Percentiles rank a stretch among this genome's conserved stretches.
These are phyloP conservation scores for Amphiduros pacificus DNA, from an alignment of 2,888 invertebrate genomes.

Conservation along the genomic window DNA sequence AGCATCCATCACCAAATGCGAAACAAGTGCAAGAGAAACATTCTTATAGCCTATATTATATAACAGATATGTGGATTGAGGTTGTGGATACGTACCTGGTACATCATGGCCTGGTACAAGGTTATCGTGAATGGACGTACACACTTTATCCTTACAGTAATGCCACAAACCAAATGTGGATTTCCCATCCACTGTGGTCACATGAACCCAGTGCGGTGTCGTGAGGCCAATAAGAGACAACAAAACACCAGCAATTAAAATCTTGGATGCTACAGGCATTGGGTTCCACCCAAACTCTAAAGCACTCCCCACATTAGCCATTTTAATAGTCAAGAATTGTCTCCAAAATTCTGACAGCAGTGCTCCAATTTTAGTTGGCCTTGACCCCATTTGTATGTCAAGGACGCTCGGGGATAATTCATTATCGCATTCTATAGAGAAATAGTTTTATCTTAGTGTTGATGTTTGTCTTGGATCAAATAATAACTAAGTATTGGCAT, in stretches of 20 bases:
- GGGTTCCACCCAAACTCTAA: neutral
- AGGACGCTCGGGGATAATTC: no score
- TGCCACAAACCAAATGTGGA: constrained; percentile 30
- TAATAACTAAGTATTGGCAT: no score
- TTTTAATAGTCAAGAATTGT: no score
- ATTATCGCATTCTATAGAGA: no score
- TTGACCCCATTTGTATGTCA: no score
- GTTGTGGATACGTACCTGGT: constrained; percentile 12
- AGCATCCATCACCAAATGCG: no score
- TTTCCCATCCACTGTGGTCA: constrained; percentile 8
- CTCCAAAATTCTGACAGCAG: no score
- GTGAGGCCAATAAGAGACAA: constrained; percentile 10
- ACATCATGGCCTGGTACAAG: constrained; percentile 26
- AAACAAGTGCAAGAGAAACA: no score
- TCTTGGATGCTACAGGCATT: constrained; percentile 7
- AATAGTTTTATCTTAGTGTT: no score
- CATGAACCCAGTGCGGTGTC: constrained; percentile 29
- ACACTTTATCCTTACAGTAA: constrained; percentile 22
- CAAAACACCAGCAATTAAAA: constrained; percentile 8
- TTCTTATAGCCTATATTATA: neutral
- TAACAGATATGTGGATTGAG: neutral
- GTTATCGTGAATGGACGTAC: constrained; percentile 31
- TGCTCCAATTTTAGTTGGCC: no score
- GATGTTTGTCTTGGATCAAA: no score
- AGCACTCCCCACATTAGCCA: neutral